Percentiles rank a stretch among this genome's conserved stretches.
These are phyloP conservation scores for Patella pellucida DNA, from an alignment of 2,888 invertebrate species.

Conservation along the genomic window DNA sequence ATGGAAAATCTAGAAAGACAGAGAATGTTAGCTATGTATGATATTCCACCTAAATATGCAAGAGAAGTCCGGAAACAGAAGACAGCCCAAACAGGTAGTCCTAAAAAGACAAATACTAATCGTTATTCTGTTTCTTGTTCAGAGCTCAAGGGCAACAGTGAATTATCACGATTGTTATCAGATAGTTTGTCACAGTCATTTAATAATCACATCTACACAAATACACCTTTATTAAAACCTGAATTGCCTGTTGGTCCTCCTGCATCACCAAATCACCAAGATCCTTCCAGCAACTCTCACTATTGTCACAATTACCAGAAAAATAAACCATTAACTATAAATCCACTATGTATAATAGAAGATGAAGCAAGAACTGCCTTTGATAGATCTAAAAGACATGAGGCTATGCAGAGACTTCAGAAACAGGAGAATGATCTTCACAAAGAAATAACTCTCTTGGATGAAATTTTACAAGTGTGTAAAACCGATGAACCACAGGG, in stretches of 20 bases:
- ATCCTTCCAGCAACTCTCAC: neutral
- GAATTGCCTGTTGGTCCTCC: neutral
- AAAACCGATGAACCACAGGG: conserved; percentile 19
- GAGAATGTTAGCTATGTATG: conserved; percentile 57
- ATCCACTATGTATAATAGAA: conserved; percentile 45
- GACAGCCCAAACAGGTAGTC: neutral
- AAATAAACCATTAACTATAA: conserved; percentile 14
- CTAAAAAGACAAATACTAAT: conserved; percentile 3
- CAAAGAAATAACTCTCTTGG: conserved; percentile 58
- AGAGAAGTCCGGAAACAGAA: conserved; percentile 43
- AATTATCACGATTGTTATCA: neutral
- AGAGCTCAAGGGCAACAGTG: neutral
- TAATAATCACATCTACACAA: conserved; percentile 4
- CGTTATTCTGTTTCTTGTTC: conserved; percentile 1
- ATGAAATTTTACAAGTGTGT: conserved; percentile 59
- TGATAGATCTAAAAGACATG: conserved; percentile 38
- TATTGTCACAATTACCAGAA: conserved; percentile 22
- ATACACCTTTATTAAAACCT: neutral
- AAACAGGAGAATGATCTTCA: conserved; percentile 55
- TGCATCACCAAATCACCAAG: neutral
- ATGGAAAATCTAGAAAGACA: conserved; percentile 57
- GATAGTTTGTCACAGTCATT: conserved; percentile 7
- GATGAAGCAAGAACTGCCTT: conserved; percentile 41
- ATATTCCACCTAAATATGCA: conserved; percentile 55
- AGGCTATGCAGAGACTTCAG: conserved; percentile 50